Conservation (phyloP, 2,113 vertebrate genomes). For the Cyanoliseus patagonus region DNA sequence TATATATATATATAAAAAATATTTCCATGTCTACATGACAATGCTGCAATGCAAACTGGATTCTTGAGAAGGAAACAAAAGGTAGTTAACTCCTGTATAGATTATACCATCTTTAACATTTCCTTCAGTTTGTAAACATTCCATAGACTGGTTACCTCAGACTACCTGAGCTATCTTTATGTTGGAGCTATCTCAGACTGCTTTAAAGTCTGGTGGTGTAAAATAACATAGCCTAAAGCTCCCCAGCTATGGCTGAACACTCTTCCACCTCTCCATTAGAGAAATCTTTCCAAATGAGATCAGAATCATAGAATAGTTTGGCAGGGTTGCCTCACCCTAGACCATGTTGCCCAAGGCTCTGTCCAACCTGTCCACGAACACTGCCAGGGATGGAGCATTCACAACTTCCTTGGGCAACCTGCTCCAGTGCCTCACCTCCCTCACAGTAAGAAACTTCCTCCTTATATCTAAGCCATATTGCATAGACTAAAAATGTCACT, state of each 20-base stretch:
- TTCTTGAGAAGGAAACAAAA: not conserved
- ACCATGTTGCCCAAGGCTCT: not conserved
- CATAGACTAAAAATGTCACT: not conserved
- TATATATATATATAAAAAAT: not conserved
- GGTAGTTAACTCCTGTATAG: not conserved
- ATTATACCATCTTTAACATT: not conserved
- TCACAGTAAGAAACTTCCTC: not conserved
- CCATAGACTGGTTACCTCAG: not conserved
- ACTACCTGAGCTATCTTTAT: not conserved
- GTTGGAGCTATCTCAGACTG: not conserved
- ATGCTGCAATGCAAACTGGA: not conserved
- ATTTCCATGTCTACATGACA: not conserved
- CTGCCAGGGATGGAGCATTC: not conserved
- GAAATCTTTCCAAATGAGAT: not conserved
- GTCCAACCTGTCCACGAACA: not conserved
- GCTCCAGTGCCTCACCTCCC: not conserved
- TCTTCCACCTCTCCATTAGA: not conserved
- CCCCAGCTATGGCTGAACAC: not conserved
- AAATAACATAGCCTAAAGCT: not conserved
- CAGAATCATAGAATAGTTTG: not conserved
- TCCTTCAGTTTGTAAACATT: not conserved
- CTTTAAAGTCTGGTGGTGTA: fast-evolving
- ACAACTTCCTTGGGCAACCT: not conserved
- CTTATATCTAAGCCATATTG: not conserved
- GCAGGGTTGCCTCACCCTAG: not conserved